Percentiles rank a stretch among this genome's conserved stretches.
phyloP scores from a whole-genome alignment of 2,797 vertebrate species.

The Intellagama lesueurii region DNA sequence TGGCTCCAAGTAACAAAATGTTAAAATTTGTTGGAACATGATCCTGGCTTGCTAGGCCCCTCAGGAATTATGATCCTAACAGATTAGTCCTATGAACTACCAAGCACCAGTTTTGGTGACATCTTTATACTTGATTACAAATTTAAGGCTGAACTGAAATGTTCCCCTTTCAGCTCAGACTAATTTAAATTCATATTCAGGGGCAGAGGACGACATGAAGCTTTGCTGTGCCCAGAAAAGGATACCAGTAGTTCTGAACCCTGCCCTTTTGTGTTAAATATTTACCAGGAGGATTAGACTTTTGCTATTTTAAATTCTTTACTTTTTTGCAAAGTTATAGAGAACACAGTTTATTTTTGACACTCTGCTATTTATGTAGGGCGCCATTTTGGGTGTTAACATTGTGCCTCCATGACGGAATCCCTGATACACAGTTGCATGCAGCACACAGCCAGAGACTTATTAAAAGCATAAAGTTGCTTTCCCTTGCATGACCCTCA shows the following conservation, averaged over 20 bases:
- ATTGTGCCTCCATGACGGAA: not conserved
- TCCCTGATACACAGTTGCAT: not conserved
- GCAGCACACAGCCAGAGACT: not conserved
- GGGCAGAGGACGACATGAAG: not conserved
- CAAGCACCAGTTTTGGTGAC: not conserved
- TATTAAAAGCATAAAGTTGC: slow-evolving; percentile 28
- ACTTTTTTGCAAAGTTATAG: not conserved
- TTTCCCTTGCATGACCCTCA: slow-evolving; percentile 54
- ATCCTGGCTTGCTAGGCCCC: not conserved
- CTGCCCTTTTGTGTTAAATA: not conserved
- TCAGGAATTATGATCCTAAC: not conserved
- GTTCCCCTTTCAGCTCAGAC: not conserved
- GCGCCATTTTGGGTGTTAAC: not conserved
- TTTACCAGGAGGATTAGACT: not conserved
- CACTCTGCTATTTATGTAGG: not conserved
- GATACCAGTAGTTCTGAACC: not conserved
- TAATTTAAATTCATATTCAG: not conserved
- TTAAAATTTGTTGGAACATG: not conserved
- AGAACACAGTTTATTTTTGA: not conserved
- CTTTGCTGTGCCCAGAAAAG: not conserved
- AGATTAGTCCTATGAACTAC: not conserved
- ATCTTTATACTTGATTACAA: not conserved
- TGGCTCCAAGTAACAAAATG: not conserved
- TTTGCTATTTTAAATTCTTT: not conserved
- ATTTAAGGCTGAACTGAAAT: not conserved